Evolutionary conservation across 2,113 vertebrate species (phyloP), one percentile per base, ranked within the genome.

Genomic region (Xiphophorus maculatus): DNA sequence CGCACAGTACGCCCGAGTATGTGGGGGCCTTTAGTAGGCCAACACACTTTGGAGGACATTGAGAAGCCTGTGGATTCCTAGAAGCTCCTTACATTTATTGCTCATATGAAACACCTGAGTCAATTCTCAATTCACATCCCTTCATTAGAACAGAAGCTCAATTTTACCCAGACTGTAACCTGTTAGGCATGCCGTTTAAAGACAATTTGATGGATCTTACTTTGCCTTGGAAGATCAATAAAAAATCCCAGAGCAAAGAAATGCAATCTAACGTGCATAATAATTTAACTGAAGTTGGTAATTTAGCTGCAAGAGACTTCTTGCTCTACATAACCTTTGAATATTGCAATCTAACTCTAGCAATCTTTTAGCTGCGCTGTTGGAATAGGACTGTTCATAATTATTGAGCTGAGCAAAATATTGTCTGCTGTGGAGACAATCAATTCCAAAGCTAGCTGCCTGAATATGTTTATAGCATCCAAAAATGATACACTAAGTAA

Each of bases 141-240:
- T 61, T 80, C 66, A 74, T 33, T 76, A 62, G 73, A 74, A 17
- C 10, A 58, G 71, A 74, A 17, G 64, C 27, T 66, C 51, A 5
- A 69, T 61, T 79, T 30, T 30, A 37, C 32, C 11, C 29, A 48
- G 64, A 17, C 22, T 60, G 61, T 60, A 32, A 1, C 11, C 51
- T 73, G 19, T 7, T 48, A 25, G 65, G 37, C 17, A 65, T 17
- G 17, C 35, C 13, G 44, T 79, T 65, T 79, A 33, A 42, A 64
- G 62, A 69, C 7, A 63, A 69, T 79, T 74, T 74, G 64, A 78
- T 70, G 28, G 54, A 71, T 75, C 62, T 63, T 73, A 32, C 66
- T 80, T 76, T 78, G 35, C 69, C 62, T 17, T 15, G 19, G 10
- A 70, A 71, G 54, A 87, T 82, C 81, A 88, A 88, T 82, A 80